Evolutionary conservation across 2,113 vertebrate species (phyloP), one percentile per base, ranked within the genome.

Genomic region (Megalops atlanticus): DNA sequence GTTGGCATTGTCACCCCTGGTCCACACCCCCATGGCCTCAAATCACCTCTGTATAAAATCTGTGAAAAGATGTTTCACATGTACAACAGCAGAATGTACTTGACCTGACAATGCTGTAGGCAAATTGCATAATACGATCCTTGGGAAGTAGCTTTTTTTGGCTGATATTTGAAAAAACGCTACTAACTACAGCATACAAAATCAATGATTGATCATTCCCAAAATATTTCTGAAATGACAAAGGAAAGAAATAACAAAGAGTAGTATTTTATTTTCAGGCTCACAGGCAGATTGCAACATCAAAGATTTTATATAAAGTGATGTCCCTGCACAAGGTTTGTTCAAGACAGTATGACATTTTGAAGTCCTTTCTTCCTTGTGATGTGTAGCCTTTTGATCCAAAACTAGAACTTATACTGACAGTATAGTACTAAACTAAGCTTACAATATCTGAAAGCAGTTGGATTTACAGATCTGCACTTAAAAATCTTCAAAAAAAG

Each of bases 291-390:
- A 58, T 18, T n/a, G n/a, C 6, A 4, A 64, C 7, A 27, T 64
- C 2, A 64, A 64, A 64, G 7, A 11, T 5, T 31, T 10, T 1
- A 64, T 64, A 64, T 64, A 8, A 64, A 64, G 58, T 64, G 4
- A 64, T 64, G n/a, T 64, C n/a, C 58, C 58, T 64, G 58, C n/a
- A 64, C n/a, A n/a, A 64, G n/a, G n/a, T 31, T 58, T n/a, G 18
- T 3, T 3, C 14, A 3, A 24, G 24, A 24, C 52, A 58, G 52
- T 58, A 24, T 58, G 52, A n/a, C 21, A 24, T n/a, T 7, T 58
- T 24, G 24, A n/a, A n/a, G 16, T 45, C 43, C 43, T 14, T 14
- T 14, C 7, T 18, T 18, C 52, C 52, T 58, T 58, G 52, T n/a
- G 1, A 58, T 58, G 18, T 58, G n/a, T 58, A 58, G 3, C 52